Percentiles rank a stretch among this genome's conserved stretches.
These are phyloP conservation scores for Oceanodroma leucorhoa DNA, from an alignment of 2,797 vertebrate species.

Conservation along the genomic window DNA sequence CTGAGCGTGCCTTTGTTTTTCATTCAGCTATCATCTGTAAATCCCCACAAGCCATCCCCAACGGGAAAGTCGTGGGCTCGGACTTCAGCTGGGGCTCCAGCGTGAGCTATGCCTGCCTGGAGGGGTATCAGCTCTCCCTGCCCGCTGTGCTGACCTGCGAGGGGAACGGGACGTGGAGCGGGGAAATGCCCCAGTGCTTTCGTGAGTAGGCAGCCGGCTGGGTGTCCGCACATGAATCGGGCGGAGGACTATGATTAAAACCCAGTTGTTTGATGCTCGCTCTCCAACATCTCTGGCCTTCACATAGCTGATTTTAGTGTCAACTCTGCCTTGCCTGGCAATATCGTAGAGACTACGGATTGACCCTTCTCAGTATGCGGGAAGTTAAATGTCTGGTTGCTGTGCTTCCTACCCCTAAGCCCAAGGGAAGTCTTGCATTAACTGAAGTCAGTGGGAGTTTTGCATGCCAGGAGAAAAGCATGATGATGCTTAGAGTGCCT, in stretches of 20 bases:
- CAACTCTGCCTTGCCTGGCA: not conserved
- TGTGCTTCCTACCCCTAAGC: not conserved
- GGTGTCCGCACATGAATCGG: rapidly evolving
- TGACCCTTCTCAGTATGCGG: rapidly evolving
- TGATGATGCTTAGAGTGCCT: rapidly evolving
- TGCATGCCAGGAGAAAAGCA: rapidly evolving
- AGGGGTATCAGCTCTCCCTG: constrained; percentile 97
- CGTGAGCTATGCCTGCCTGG: constrained; percentile 91
- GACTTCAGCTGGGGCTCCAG: constrained; percentile 96
- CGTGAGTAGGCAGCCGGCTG: constrained; percentile 77
- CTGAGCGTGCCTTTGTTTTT: not conserved
- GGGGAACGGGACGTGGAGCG: constrained; percentile 93
- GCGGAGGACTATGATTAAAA: rapidly evolving
- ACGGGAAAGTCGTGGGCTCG: constrained; percentile 90
- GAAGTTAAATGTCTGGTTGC: not conserved
- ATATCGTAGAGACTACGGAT: rapidly evolving
- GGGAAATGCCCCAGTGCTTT: constrained; percentile 95
- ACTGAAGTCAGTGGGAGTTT: not conserved
- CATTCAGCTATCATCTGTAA: constrained; percentile 87
- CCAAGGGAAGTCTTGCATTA: rapidly evolving
- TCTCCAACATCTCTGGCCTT: not conserved
- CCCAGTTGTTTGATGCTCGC: not conserved
- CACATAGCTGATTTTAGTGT: rapidly evolving
- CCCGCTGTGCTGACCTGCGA: constrained; percentile 93
- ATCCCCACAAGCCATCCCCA: constrained; percentile 85